Evolutionary conservation across 2,888 invertebrate genomes (phyloP).

Genomic region (Spicauda simplicius): DNA sequence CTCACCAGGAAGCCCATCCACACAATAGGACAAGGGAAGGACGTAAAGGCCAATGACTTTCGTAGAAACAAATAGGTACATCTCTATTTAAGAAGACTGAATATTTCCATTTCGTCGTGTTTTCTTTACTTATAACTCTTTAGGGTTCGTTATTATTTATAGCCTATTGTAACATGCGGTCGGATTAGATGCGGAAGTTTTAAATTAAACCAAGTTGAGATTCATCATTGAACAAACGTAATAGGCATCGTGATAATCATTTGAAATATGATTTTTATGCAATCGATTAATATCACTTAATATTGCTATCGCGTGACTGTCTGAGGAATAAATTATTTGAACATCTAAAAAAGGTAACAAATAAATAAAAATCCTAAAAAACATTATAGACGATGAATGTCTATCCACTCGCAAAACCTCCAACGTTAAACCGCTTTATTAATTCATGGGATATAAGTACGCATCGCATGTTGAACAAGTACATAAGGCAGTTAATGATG

Average conservation of each 20-base stretch:
- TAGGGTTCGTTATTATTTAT: conserved; percentile 35
- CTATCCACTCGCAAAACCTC: too few species aligned
- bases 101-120: conserved; percentile 36
- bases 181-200: background rate
- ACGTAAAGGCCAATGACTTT: conserved; percentile 65
- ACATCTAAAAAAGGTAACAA: too few species aligned
- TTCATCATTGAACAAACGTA: background rate
- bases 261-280: too few species aligned
- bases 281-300: too few species aligned
- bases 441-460: background rate
- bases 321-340: too few species aligned
- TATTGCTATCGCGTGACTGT: too few species aligned
- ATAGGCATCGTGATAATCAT: background rate
- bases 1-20: conserved; percentile 66
- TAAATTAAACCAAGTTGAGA: background rate
- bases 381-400: too few species aligned
- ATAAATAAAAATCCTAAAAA: too few species aligned
- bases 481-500: conserved; percentile 19
- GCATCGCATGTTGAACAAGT: background rate
- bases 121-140: conserved; percentile 36
- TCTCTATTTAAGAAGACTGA: conserved; percentile 43
- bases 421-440: background rate
- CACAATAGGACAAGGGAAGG: conserved; percentile 62
- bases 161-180: conserved; percentile 13
- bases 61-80: conserved; percentile 54